Base-by-base conservation (phyloP, 1,140 invertebrate species). In the Aphaenogaster floridana region DNA sequence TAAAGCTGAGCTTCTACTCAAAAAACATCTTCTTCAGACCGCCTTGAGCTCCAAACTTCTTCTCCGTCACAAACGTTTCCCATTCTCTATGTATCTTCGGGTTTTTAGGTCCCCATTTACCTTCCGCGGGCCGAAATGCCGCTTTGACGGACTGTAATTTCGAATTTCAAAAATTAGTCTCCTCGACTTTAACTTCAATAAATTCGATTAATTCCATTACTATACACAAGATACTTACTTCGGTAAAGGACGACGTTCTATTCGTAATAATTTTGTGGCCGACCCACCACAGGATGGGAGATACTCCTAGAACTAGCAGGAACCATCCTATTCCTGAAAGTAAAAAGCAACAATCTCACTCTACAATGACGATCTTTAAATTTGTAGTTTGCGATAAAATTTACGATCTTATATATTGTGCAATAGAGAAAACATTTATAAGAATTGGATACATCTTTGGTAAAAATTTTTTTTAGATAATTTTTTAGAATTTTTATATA, bases 281-380 rank as follows among this genome's bases (percentile, higher is more conserved):
- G 2, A 77, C n/a, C 9, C 57, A 91, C 7, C 57, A 81, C 0
- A 59, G 15, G 1, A 91, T 91, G 2, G 61, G 1, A 1, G 13
- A 5, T 0, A 89, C 3, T 9, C 80, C 90, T 21, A 91, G 3
- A 9, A 15, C 6, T 0, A 91, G 6, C 3, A 91, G 0, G 17
- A 45, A 80, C 90, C 90, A 91, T 15, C 90, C 90, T 8, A 91
- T 87, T 34, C 50, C 90, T 91, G 9, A 71, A 80, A 86, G 52
- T 42, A 45, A 85, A 15, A 71, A 11, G 1, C 6, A 21, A 80
- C 11, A 34, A 50, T 69, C 7, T 54, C 0, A 72, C 97, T 4
- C 95, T 39, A 95, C 96, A 7, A 95, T 96, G 0, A 97, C 97
- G 84, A 93, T 97, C 8, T 34, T 61, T 97, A 42, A 94, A 80